phyloP scores from a whole-genome alignment of 2,888 invertebrate species.

The Noctua pronuba region DNA sequence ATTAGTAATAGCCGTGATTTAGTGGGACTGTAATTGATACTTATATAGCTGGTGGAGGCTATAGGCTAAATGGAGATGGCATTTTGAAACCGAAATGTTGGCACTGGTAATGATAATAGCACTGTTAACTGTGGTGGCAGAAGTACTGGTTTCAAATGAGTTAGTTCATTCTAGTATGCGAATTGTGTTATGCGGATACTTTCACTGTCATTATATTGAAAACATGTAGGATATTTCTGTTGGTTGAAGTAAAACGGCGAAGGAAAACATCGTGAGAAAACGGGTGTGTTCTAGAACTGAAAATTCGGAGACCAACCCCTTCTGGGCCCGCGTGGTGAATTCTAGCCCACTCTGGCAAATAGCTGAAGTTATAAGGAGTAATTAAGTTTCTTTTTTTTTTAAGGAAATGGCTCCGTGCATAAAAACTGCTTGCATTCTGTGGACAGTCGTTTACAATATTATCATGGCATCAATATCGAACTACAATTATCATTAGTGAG shows the following conservation, averaged over 20 bases:
- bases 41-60: background rate
- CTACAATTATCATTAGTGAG: background rate
- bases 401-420: too few relatives aligned
- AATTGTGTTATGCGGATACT: background rate
- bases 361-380: too few relatives aligned
- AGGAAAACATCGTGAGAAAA: background rate
- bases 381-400: too few relatives aligned
- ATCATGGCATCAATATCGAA: too few relatives aligned
- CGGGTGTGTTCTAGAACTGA: background rate
- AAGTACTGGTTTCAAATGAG: background rate
- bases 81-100: conserved; percentile 26
- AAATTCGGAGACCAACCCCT: background rate
- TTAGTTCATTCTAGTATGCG: background rate
- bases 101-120: conserved; percentile 1
- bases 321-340: background rate
- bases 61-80: conserved; percentile 21
- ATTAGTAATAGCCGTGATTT: conserved; percentile 39
- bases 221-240: background rate
- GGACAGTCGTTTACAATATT: too few relatives aligned
- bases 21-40: conserved; percentile 11
- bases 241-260: background rate
- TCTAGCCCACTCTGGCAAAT: background rate
- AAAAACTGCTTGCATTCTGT: too few relatives aligned
- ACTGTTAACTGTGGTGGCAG: background rate
- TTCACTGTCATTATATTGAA: background rate